phyloP scores from a whole-genome alignment of 2,797 vertebrate genomes.

The Aldrovandia affinis region DNA sequence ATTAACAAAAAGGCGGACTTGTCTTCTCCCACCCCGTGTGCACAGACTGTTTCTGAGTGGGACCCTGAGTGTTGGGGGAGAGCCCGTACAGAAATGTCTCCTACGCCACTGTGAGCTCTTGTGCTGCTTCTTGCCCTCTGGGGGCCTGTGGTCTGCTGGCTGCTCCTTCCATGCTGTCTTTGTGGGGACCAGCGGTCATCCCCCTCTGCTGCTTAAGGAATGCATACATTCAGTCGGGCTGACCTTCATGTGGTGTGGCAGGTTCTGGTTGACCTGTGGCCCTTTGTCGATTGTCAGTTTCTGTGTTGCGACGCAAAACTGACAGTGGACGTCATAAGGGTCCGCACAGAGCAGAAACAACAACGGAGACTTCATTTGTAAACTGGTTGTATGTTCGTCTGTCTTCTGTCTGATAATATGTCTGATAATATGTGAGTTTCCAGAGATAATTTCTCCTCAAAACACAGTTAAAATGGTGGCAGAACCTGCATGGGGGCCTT shows the following conservation, averaged over 20 bases:
- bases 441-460: not conserved
- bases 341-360: not conserved
- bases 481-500: too few species aligned
- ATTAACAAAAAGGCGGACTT: too few species aligned
- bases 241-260: not conserved
- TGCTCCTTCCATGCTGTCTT: slow-evolving; percentile 16
- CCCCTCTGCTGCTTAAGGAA: not conserved
- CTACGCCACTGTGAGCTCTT: not conserved
- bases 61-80: not conserved
- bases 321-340: not conserved
- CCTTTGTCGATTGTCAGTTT: not conserved
- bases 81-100: not conserved
- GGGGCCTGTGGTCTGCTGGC: not conserved
- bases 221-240: not conserved
- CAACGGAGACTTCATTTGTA: not conserved
- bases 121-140: not conserved
- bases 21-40: not conserved
- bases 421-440: too few species aligned
- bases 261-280: not conserved
- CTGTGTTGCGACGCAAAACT: not conserved
- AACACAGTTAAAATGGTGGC: not conserved
- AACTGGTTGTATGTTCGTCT: not conserved
- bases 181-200: not conserved
- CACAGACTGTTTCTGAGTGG: not conserved
- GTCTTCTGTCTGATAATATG: too few species aligned